A percentile compares a stretch with the other conserved stretches of the same genome.
phyloP scores from a whole-genome alignment of 2,113 vertebrate species.

The Notothenia coriiceps region DNA sequence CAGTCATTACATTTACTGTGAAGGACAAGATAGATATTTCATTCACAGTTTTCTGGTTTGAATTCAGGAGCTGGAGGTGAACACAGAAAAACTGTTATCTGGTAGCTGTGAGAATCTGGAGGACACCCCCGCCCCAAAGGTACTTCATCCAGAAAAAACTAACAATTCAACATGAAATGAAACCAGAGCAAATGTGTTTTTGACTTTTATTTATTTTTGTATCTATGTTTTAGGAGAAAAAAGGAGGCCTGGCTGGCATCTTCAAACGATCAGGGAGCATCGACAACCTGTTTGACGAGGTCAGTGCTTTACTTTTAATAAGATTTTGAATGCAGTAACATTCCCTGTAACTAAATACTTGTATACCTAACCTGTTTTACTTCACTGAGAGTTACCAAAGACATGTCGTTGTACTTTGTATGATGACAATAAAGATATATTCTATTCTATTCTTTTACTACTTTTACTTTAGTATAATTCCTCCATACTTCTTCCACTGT shows the following conservation, averaged over 20 bases:
- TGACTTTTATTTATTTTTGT: background rate
- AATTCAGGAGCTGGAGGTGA: conserved; percentile 38
- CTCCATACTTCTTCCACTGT: background rate
- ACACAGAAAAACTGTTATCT: conserved; percentile 12
- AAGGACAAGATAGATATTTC: background rate
- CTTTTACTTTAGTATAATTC: background rate
- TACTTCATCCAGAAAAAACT: background rate
- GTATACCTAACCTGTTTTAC: background rate
- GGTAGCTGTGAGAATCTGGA: conserved; percentile 57
- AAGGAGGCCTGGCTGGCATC: conserved; percentile 54
- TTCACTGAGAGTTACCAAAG: too few relatives aligned
- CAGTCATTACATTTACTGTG: rapidly evolving
- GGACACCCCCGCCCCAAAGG: conserved; percentile 31
- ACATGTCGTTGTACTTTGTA: too few relatives aligned
- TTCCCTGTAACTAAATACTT: background rate
- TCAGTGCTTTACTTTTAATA: conserved; percentile 5
- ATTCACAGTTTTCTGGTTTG: conserved; percentile 11
- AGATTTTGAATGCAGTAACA: background rate
- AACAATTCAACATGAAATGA: background rate
- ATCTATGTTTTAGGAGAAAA: conserved; percentile 61
- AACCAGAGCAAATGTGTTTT: background rate
- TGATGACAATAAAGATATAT: too few relatives aligned
- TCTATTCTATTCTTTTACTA: too few relatives aligned
- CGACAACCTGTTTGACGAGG: conserved; percentile 69
- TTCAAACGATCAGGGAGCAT: conserved; percentile 69